These are phyloP conservation scores for Sicus ferrugineus DNA, from an alignment of 2,888 invertebrate species.

Conservation along the genomic window DNA sequence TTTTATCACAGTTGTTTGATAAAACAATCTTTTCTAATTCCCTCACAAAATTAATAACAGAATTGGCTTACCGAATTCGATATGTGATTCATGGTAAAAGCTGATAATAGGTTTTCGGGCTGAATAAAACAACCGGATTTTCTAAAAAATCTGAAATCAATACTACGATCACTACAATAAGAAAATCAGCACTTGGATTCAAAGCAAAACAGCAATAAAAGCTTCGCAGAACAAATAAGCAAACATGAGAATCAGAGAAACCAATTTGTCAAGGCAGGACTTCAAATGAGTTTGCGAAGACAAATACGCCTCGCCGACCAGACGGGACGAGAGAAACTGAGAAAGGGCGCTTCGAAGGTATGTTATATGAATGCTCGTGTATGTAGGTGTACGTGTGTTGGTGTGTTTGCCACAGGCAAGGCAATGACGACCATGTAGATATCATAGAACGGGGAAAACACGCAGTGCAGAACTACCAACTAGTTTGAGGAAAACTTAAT, in stretches of 20 bases:
- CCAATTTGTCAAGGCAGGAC: conserved; percentile 15
- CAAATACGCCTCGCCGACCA: conserved; percentile 2
- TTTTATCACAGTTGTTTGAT: too few species aligned
- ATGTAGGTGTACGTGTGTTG: not conserved
- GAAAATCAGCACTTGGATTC: not conserved
- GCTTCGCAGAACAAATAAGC: not conserved
- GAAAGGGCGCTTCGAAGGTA: not conserved
- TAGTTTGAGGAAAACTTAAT: conserved; percentile 29
- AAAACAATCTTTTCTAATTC: too few species aligned
- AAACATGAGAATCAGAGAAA: conserved; percentile 8
- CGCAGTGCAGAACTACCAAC: conserved; percentile 8
- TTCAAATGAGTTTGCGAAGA: conserved; percentile 32
- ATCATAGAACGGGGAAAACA: conserved; percentile 14
- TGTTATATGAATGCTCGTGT: not conserved
- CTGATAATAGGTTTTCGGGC: too few species aligned
- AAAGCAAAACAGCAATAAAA: conserved; percentile 12
- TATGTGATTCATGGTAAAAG: too few species aligned
- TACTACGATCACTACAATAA: not conserved
- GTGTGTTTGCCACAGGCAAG: not conserved
- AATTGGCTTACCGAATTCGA: too few species aligned
- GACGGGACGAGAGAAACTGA: not conserved
- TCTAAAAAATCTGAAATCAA: conserved; percentile 21
- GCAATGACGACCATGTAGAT: conserved; percentile 29
- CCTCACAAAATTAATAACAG: too few species aligned
- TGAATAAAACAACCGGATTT: too few species aligned